Conservation (phyloP, 2,888 invertebrate species). For the Orthosia cruda region DNA sequence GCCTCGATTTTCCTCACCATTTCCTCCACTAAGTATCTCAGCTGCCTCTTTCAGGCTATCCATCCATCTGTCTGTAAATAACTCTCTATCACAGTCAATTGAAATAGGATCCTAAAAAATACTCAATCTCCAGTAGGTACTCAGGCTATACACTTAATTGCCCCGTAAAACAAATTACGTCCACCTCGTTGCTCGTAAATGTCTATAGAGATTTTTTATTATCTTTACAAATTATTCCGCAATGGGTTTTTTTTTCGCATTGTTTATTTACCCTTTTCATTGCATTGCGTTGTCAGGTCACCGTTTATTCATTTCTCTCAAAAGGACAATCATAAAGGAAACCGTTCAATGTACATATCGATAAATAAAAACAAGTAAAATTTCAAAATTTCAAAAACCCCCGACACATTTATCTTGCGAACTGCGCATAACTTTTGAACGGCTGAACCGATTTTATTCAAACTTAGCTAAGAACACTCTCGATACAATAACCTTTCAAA, state of each 20-base stretch:
- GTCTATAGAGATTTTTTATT: conserved; percentile 30
- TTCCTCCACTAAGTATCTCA: too few relatives aligned
- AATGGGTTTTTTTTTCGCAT: conserved; percentile 35
- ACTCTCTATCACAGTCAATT: conserved; percentile 14
- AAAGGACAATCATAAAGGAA: conserved; percentile 28
- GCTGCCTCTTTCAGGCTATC: too few relatives aligned
- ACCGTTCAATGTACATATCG: conserved; percentile 20
- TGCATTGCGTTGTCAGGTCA: conserved; percentile 55
- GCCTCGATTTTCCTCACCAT: too few relatives aligned
- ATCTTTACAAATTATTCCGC: neutral
- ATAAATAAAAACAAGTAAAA: conserved; percentile 47
- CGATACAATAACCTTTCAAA: too few relatives aligned
- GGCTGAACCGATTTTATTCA: too few relatives aligned
- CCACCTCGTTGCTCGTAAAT: conserved; percentile 66
- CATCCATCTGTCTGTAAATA: too few relatives aligned
- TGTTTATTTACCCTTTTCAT: conserved; percentile 58
- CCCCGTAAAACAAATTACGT: conserved; percentile 70
- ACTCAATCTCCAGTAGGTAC: conserved; percentile 8
- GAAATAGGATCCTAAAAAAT: conserved; percentile 28
- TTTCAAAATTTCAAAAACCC: too few relatives aligned
- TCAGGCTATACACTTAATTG: conserved; percentile 63
- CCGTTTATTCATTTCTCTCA: conserved; percentile 56
- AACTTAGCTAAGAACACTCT: too few relatives aligned
- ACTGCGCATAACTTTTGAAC: too few relatives aligned
- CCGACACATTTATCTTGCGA: too few relatives aligned